Percentiles rank a stretch among this genome's conserved stretches.
These are phyloP conservation scores for Xerus rutilus DNA, from an alignment of 2,797 vertebrate genomes.

Conservation along the genomic window DNA sequence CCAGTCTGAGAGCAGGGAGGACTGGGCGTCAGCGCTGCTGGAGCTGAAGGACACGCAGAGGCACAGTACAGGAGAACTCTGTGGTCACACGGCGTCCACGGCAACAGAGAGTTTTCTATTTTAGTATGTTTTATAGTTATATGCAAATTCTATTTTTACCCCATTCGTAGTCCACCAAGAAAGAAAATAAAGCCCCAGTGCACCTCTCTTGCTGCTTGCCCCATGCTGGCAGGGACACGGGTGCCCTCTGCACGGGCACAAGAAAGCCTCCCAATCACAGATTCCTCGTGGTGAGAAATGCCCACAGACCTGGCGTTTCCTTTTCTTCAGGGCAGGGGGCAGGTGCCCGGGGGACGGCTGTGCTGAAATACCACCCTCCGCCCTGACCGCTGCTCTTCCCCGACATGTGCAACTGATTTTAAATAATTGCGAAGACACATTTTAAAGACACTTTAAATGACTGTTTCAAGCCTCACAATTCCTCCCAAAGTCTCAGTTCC, in stretches of 20 bases:
- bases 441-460: not conserved
- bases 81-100: not conserved
- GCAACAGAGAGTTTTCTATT: constrained; percentile 22
- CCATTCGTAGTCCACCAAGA: constrained; percentile 55
- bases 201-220: constrained; percentile 36
- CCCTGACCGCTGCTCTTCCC: not conserved
- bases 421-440: not conserved
- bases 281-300: constrained; percentile 6
- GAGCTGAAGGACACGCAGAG: not conserved
- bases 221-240: not conserved
- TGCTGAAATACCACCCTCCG: rapidly evolving
- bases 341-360: rapidly evolving
- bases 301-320: not conserved
- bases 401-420: too few relatives aligned
- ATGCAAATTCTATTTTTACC: constrained; percentile 72
- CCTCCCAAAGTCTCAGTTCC: not conserved
- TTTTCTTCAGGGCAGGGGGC: not conserved
- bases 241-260: not conserved
- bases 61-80: not conserved
- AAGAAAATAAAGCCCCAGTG: constrained; percentile 21
- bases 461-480: not conserved
- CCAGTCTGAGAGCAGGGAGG: not conserved
- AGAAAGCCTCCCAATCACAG: constrained; percentile 63
- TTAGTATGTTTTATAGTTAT: constrained; percentile 58
- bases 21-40: not conserved